These are phyloP conservation scores for Polyergus mexicanus DNA, from an alignment of 1,140 invertebrate genomes.

Conservation along the genomic window DNA sequence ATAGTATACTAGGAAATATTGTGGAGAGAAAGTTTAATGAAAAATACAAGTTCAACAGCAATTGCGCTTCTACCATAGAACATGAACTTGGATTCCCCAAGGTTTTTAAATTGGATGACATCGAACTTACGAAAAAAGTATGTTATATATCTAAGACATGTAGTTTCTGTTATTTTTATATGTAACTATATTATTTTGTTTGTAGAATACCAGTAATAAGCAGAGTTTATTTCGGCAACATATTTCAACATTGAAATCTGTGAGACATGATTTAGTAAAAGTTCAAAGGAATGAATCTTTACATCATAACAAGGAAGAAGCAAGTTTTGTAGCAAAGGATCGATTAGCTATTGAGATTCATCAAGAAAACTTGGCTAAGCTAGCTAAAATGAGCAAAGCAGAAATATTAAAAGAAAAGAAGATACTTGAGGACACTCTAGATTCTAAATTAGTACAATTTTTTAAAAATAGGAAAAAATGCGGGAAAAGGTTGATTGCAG, in stretches of 20 bases:
- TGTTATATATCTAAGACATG: conserved; percentile 1
- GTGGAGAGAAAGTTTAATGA: conserved; percentile 87
- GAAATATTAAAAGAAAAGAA: conserved; percentile 92
- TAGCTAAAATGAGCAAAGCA: conserved; percentile 90
- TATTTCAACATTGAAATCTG: conserved; percentile 48
- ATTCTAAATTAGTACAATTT: conserved; percentile 90
- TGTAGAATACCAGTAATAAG: conserved; percentile 53
- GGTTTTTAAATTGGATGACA: conserved; percentile 72
- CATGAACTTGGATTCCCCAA: conserved; percentile 74
- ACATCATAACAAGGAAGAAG: background rate
- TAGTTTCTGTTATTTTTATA: conserved; percentile 14
- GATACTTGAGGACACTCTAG: conserved; percentile 89
- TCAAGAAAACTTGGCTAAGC: conserved; percentile 90
- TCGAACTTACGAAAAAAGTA: conserved; percentile 41
- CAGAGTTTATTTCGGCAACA: conserved; percentile 78
- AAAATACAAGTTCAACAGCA: conserved; percentile 65
- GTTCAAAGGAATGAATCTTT: background rate
- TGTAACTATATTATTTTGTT: conserved; percentile 15
- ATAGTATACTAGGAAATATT: conserved; percentile 88
- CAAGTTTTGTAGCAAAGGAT: conserved; percentile 66
- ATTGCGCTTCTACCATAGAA: conserved; percentile 56
- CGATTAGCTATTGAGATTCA: conserved; percentile 88
- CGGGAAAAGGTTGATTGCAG: conserved; percentile 8
- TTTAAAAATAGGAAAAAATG: conserved; percentile 87
- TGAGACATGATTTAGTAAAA: background rate